Evolutionary conservation across 1,140 invertebrate species (phyloP), one percentile per base, ranked within the genome.

Genomic region (Drosophila arawakana): DNA sequence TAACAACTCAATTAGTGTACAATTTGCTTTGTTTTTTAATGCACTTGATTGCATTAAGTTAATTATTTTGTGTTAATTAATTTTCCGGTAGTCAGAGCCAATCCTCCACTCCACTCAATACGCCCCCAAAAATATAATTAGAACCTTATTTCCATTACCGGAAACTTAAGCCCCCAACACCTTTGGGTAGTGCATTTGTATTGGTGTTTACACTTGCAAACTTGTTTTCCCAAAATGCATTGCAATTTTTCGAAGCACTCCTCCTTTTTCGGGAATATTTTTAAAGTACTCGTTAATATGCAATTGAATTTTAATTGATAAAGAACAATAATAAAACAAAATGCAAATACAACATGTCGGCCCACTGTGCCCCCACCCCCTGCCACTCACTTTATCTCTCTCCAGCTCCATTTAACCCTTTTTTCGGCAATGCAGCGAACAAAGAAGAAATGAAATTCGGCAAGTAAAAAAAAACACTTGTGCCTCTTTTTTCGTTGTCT

Each of bases 391-490:
- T 30, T n/a, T 30, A 10, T n/a, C 15, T 13, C 41, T 34, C 37
- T 34, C 44, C 10, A 0, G 49, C 47, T 46, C 55, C 25, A 30
- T 25, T 11, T 15, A 18, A 13, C 41, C 21, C n/a, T 58, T 65
- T 66, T 54, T 43, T 54, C 25, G 35, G 18, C 44, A 57, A 8
- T 65, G 63, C 71, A 73, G 55, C 41, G 59, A 65, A 66, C 61
- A 80, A 70, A 77, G 76, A 72, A 79, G 54, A 73, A 66, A 66
- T 55, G 44, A 76, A 82, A 71, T 82, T 82, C 62, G 66, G 61
- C 68, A 75, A 52, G 25, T 60, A 67, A 66, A 62, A 60, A 77
- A 70, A 68, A 78, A 55, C 76, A 80, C 73, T 80, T 85, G 77
- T 82, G 76, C 41, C 67, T 65, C 62, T 72, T 80, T 78, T 75